Percentiles rank a stretch among this genome's conserved stretches.
Evolutionary conservation across 2,888 invertebrate species (phyloP).

Genomic region (Conomelus anceps): DNA sequence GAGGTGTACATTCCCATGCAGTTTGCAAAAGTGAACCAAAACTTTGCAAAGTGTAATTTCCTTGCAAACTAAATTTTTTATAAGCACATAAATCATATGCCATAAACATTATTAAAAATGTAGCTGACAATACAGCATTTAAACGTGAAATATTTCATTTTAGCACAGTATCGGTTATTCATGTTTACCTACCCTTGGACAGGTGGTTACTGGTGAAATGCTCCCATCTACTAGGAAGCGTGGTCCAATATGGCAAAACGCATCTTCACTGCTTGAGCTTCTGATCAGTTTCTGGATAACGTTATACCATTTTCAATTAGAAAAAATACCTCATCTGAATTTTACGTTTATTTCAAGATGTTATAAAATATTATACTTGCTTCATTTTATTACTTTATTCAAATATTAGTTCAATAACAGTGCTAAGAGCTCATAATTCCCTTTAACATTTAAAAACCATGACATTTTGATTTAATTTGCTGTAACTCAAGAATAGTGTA

Average conservation of each 20-base stretch:
- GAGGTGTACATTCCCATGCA: background rate
- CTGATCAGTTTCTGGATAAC: background rate
- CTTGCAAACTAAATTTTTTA: background rate
- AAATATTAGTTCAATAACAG: too few species aligned
- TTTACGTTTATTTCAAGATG: background rate
- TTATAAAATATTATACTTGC: background rate
- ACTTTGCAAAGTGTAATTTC: background rate
- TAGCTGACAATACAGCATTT: background rate
- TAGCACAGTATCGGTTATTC: background rate
- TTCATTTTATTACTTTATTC: background rate
- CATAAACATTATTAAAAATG: background rate
- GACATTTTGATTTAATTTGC: too few species aligned
- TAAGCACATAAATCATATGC: background rate
- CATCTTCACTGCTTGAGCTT: background rate
- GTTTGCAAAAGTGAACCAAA: background rate
- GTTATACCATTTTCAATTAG: background rate
- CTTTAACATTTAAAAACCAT: too few species aligned
- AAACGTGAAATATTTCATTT: background rate
- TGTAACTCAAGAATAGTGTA: too few species aligned
- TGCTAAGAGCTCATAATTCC: too few species aligned
- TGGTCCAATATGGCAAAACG: slow-evolving; percentile 2
- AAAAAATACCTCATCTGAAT: background rate
- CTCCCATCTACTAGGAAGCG: slow-evolving; percentile 2
- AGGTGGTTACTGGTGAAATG: background rate
- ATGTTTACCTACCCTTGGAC: background rate